Evolutionary conservation across 2,113 vertebrate genomes (phyloP).

Genomic region (Rhinopomastus cyanomelas): DNA sequence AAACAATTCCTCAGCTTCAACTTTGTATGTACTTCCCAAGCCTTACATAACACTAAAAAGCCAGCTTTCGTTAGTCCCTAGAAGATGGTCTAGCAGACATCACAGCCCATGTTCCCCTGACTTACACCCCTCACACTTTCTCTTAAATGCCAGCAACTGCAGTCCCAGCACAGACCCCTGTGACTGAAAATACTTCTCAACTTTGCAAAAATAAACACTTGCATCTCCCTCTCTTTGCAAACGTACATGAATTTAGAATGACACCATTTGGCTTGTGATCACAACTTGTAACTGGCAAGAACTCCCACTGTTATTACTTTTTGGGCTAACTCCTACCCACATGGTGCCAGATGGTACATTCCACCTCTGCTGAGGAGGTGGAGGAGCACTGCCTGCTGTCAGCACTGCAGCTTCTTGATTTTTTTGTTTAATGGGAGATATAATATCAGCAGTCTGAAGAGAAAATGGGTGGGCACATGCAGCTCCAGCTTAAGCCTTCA

Average conservation of each 20-base stretch:
- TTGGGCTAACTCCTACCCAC: slow-evolving; percentile 61
- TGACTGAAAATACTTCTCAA: slow-evolving; percentile 4
- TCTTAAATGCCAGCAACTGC: not conserved
- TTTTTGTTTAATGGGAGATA: not conserved
- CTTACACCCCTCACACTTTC: not conserved
- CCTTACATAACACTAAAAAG: not conserved
- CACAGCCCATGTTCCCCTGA: not conserved
- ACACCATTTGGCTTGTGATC: slow-evolving; percentile 63
- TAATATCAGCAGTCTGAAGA: not conserved
- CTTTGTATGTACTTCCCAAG: not conserved
- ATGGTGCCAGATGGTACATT: slow-evolving; percentile 46
- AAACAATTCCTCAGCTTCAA: not conserved
- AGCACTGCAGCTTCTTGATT: not conserved
- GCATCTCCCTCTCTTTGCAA: slow-evolving; percentile 14
- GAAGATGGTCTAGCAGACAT: slow-evolving; percentile 43
- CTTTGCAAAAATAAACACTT: slow-evolving; percentile 10
- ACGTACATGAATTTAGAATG: not conserved
- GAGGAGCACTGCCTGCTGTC: slow-evolving; percentile 59
- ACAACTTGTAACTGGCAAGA: slow-evolving; percentile 69
- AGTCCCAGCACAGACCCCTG: not conserved
- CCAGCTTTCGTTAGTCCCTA: not conserved
- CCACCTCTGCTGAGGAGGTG: slow-evolving; percentile 70
- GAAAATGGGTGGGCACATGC: not conserved
- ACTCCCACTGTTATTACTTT: slow-evolving; percentile 64
- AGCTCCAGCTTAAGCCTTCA: not conserved